Base-by-base conservation (phyloP, 2,113 vertebrate genomes). In the Mesembrinibis cayennensis region DNA sequence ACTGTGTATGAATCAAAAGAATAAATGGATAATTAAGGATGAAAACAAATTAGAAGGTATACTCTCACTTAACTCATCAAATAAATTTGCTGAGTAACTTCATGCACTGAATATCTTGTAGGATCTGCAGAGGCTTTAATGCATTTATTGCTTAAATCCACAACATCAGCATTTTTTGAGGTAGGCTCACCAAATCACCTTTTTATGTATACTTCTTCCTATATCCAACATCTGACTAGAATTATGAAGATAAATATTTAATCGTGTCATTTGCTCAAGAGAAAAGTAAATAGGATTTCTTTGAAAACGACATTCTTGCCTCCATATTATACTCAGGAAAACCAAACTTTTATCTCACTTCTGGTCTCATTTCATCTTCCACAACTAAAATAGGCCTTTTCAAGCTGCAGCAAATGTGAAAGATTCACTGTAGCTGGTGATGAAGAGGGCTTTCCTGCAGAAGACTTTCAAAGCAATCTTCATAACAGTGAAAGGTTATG, bases 21-120 rank as follows among this genome's bases (percentile, higher is more conserved):
- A 98, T 98, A 99, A 98, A 99, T 98, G 97, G 97, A 98, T 98
- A 99, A 99, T 99, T 98, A 98, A 96, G 97, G 94, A 97, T 94
- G 88, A 98, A 98, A 98, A 98, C 96, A 98, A 98, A 98, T 98
- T 97, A 97, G 95, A 97, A 97, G 63, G 93, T 98, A 98, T 97
- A 97, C 93, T 97, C 89, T 97, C 98, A 98, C 98, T 98, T 96
- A 97, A 98, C 96, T 97, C 97, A 97, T 98, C 97, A 98, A 98
- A 98, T 98, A 98, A 96, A 98, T 98, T 98, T 97, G 96, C 95
- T 50, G 38, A 96, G 90, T 93, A 98, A 97, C 82, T 97, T 93
- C 95, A 97, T 69, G 34, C 73, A 81, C 89, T 91, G 91, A 98
- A 97, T 97, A 85, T 69, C 77, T 97, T 95, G 53, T 66, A 96